These are phyloP conservation scores for Gymnocypris eckloni DNA, from an alignment of 2,797 vertebrate genomes.

Conservation along the genomic window DNA sequence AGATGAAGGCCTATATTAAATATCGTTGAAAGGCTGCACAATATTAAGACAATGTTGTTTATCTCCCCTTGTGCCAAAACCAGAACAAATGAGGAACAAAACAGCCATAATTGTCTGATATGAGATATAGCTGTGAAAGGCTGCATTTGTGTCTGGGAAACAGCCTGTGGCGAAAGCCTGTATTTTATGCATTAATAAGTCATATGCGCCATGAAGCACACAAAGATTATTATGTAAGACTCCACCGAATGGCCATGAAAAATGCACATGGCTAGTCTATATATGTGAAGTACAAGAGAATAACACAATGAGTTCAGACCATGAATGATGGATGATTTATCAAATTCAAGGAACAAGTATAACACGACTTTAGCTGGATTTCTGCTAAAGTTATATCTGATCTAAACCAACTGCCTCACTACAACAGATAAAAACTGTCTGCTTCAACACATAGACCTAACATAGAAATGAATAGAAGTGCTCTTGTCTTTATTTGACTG, in stretches of 20 bases:
- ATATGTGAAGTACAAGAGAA: neutral
- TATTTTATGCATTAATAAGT: slow-evolving; percentile 66
- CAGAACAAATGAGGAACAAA: neutral
- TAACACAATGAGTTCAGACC: neutral
- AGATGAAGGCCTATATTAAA: neutral
- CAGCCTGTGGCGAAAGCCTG: neutral
- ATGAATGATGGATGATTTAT: neutral
- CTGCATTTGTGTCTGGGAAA: slow-evolving; percentile 7
- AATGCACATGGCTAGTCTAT: slow-evolving; percentile 50
- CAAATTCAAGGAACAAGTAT: neutral
- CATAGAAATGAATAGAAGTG: neutral
- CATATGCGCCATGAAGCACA: slow-evolving; percentile 61
- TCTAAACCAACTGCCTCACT: neutral
- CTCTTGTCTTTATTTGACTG: neutral
- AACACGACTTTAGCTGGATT: neutral
- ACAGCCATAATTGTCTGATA: neutral
- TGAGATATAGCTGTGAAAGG: neutral
- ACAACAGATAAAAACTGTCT: neutral
- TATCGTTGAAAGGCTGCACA: neutral
- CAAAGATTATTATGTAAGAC: slow-evolving; percentile 67
- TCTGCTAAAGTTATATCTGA: neutral
- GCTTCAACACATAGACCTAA: neutral
- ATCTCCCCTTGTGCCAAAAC: neutral
- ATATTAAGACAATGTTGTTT: neutral
- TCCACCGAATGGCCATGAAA: slow-evolving; percentile 63